Base-by-base conservation (phyloP, 2,888 invertebrate species). In the Dermolepida albohirtum region DNA sequence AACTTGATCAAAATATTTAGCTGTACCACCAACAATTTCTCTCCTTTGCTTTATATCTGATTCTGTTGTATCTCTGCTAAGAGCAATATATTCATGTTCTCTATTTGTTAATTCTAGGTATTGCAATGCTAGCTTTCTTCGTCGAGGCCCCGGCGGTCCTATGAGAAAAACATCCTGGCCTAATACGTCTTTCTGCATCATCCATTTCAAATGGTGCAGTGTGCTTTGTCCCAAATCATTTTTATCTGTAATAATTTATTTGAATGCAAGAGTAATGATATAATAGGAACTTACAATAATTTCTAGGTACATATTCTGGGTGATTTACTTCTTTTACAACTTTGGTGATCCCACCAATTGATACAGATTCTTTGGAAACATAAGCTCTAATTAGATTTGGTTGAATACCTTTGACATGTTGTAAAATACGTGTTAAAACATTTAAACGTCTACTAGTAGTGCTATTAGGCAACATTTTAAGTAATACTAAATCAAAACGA, bases 11-110 rank as follows among this genome's bases (percentile, higher is more conserved):
- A 96, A 92, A 84, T 97, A 98, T 78, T 89, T 90, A 0, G 97
- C 96, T 41, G 94, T 95, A 14, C 95, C 95, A 65, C 87, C 86
- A 71, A 90, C 87, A 65, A 98, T 97, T 84, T 98, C 98, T 73
- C 98, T 87, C 59, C 98, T 86, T 81, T 98, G 98, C 81, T 98
- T 98, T 27, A 98, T 87, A 83, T 98, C 98, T 4, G 96, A 93
- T 83, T 98, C 98, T 0, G 98, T 98, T 0, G 98, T 97, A 80
- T 98, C 98, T 73, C 98, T 86, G 27, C 97, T 97, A 14, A 98
- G 85, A 0, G 97, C 92, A 22, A 98, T 92, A 84, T 97, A 98
- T 81, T 98, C 98, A 59, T 94, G 85, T 85, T 98, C 98, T 63
- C 94, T 87, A 74, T 93, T 90, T 0, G 95, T 96, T 64, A 98